Evolutionary conservation across 2,888 invertebrate genomes (phyloP).

Genomic region (Pollenia amentaria): DNA sequence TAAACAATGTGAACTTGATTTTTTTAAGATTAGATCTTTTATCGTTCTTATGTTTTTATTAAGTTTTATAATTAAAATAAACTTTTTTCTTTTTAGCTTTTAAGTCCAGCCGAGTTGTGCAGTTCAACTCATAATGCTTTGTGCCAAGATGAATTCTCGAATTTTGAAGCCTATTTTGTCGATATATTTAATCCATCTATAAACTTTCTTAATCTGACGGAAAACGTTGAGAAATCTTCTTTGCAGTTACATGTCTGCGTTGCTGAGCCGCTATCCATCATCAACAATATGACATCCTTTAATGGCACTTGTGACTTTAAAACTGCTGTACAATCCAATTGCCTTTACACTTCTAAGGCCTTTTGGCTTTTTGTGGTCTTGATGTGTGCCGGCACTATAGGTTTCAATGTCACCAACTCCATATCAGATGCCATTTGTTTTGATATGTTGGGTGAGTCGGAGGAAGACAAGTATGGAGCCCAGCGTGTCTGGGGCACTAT

Average conservation of each 20-base stretch:
- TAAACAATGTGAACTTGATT: not conserved
- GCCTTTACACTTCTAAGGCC: conserved; percentile 86
- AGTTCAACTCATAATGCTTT: conserved; percentile 72
- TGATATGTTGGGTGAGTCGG: conserved; percentile 91
- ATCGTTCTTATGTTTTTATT: not conserved
- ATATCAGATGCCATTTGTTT: conserved; percentile 96
- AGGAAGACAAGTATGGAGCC: conserved; percentile 89
- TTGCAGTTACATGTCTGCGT: conserved; percentile 66
- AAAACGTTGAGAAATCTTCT: conserved; percentile 50
- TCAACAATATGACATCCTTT: not conserved
- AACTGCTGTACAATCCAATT: conserved; percentile 73
- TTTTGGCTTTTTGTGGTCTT: conserved; percentile 91
- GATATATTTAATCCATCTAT: conserved; percentile 45
- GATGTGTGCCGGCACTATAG: conserved; percentile 90
- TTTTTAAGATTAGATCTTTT: not conserved
- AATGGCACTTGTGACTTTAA: conserved; percentile 74
- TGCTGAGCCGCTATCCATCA: not conserved
- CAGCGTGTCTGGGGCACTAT: conserved; percentile 94
- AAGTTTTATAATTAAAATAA: not conserved
- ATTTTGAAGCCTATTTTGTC: conserved; percentile 75
- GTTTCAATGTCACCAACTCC: conserved; percentile 93
- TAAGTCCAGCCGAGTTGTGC: conserved; percentile 70
- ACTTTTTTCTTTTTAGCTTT: conserved; percentile 60
- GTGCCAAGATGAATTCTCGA: conserved; percentile 65
- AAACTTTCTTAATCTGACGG: conserved; percentile 30